A percentile compares a stretch with the other conserved stretches of the same genome.
Evolutionary conservation across 2,113 vertebrate genomes (phyloP).

Genomic region (Mugil cephalus): DNA sequence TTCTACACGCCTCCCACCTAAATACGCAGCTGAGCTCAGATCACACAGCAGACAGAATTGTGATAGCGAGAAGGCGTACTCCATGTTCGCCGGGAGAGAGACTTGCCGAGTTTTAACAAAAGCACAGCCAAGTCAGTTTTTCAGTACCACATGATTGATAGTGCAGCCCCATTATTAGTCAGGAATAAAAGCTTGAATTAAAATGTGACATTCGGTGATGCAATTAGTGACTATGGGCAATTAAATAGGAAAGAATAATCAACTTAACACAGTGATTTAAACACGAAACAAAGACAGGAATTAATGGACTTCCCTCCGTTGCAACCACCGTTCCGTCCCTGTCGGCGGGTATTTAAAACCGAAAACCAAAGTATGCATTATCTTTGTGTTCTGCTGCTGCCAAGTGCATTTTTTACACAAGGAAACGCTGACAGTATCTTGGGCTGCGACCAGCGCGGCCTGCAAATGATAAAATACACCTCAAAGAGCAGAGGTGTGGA

Average conservation of each 20-base stretch:
- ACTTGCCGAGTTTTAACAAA: constrained; percentile 8
- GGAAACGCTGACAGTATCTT: constrained; percentile 68
- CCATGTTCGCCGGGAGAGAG: neutral
- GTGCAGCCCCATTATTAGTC: constrained; percentile 32
- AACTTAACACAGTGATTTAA: constrained; percentile 45
- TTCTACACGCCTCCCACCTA: neutral
- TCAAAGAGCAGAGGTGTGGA: constrained; percentile 62
- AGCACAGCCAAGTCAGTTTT: constrained; percentile 28
- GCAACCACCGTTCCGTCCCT: constrained; percentile 28
- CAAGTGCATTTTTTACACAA: constrained; percentile 54
- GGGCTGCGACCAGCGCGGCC: constrained; percentile 57
- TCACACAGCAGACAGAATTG: constrained; percentile 17
- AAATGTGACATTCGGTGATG: constrained; percentile 54
- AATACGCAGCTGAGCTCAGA: neutral
- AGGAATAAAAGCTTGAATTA: constrained; percentile 34
- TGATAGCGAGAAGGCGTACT: constrained; percentile 8
- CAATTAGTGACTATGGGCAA: constrained; percentile 66
- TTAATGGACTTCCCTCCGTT: constrained; percentile 42
- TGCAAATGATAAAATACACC: constrained; percentile 69
- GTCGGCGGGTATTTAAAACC: constrained; percentile 40
- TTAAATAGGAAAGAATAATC: constrained; percentile 49
- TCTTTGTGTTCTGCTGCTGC: constrained; percentile 43
- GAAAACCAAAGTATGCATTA: constrained; percentile 44
- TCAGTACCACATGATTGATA: constrained; percentile 22
- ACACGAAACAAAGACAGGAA: constrained; percentile 61